Percentiles rank a stretch among this genome's conserved stretches.
Evolutionary conservation across 2,113 vertebrate genomes (phyloP).

Genomic region (Muntiacus muntjak): DNA sequence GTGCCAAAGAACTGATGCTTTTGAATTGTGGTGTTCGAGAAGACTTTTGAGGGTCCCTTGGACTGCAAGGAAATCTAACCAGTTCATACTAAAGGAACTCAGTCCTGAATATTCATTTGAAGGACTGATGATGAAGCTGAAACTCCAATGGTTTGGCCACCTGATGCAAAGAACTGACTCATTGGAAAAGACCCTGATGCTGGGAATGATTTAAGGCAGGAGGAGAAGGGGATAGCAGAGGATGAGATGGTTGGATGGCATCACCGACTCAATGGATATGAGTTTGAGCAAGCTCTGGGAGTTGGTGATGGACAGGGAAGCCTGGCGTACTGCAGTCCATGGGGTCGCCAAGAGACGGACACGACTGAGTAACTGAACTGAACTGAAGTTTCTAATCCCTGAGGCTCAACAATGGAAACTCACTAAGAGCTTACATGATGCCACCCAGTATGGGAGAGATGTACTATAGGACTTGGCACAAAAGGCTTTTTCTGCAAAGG

Average conservation of each 20-base stretch:
- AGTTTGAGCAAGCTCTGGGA: background rate
- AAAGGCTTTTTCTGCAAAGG: background rate
- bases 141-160: background rate
- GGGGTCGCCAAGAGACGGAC: rapidly evolving
- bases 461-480: background rate
- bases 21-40: background rate
- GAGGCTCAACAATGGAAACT: background rate
- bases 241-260: background rate
- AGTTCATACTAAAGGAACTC: background rate
- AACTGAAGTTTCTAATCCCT: background rate
- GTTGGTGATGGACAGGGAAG: background rate
- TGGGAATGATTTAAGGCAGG: background rate
- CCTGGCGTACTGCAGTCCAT: background rate
- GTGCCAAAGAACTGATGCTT: background rate
- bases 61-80: background rate
- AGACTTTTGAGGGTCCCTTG: background rate
- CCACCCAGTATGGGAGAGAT: background rate
- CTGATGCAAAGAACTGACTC: background rate
- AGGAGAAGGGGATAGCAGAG: background rate
- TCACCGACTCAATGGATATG: background rate
- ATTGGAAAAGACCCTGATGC: background rate
- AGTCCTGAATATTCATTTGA: background rate
- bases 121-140: background rate
- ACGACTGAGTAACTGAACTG: background rate
- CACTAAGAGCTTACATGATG: background rate